Percentiles rank a stretch among this genome's conserved stretches.
phyloP scores from a whole-genome alignment of 2,888 invertebrate species.

The Caenorhabditis japonica region DNA sequence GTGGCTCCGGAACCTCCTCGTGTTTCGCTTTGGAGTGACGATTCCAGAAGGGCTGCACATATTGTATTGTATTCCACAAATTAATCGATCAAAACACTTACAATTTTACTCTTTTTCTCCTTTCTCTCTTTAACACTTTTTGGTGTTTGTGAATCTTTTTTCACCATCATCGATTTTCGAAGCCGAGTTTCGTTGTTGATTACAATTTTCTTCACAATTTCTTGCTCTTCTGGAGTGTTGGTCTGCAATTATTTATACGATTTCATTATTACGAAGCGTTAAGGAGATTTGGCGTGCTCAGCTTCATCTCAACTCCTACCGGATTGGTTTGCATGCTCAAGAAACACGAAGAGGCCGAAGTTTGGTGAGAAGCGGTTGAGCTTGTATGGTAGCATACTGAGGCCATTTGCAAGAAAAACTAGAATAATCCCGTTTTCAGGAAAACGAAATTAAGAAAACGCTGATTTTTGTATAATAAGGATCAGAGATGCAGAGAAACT shows the following conservation, averaged over 20 bases:
- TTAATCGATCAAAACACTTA: no score
- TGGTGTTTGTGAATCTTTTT: constrained; percentile 20
- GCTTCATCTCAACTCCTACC: no score
- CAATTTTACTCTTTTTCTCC: constrained; percentile 12
- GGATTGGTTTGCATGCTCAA: no score
- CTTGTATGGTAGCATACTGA: no score
- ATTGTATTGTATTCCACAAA: neutral
- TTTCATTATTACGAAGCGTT: no score
- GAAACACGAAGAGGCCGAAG: no score
- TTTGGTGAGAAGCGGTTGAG: no score
- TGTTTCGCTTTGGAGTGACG: constrained; percentile 22
- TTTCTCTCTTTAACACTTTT: constrained; percentile 31
- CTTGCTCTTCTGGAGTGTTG: constrained; percentile 14
- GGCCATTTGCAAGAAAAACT: no score
- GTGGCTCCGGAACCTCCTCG: constrained; percentile 23
- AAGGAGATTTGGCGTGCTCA: neutral
- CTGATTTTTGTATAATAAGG: no score
- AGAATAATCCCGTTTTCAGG: no score
- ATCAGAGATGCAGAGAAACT: no score
- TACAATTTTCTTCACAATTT: constrained; percentile 19
- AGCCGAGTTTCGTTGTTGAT: constrained; percentile 22
- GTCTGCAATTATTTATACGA: constrained; percentile 34
- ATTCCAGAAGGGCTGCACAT: neutral
- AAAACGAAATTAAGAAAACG: no score
- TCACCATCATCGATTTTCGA: constrained; percentile 31